These are phyloP conservation scores for Elmis aenea DNA, from an alignment of 2,888 invertebrate species.

Conservation along the genomic window DNA sequence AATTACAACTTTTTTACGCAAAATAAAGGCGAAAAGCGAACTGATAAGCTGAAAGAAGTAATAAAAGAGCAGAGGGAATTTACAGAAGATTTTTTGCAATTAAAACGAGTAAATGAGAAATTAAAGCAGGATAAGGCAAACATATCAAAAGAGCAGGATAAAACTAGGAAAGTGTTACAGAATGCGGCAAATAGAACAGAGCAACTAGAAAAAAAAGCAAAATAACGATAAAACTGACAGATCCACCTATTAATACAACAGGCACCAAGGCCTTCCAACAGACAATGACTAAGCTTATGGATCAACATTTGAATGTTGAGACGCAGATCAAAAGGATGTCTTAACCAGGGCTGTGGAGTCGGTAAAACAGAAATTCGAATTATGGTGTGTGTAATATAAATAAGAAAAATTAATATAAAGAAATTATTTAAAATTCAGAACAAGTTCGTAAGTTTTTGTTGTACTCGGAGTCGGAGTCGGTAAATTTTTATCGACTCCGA, in stretches of 20 bases:
- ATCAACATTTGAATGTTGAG: too few species aligned
- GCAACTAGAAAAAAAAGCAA: too few species aligned
- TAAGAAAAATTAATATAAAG: too few species aligned
- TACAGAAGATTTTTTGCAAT: slow-evolving; percentile 2
- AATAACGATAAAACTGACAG: slow-evolving; percentile 1
- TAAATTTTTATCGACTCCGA: too few species aligned
- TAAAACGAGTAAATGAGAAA: slow-evolving; percentile 5
- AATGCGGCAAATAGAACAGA: slow-evolving; percentile 1
- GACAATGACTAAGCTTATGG: slow-evolving; percentile 3
- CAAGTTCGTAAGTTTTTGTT: too few species aligned
- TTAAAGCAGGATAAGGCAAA: slow-evolving; percentile 3
- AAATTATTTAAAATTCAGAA: too few species aligned
- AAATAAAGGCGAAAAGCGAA: slow-evolving; percentile 1
- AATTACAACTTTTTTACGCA: slow-evolving; percentile 2
- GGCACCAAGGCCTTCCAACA: not conserved
- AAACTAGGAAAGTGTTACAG: slow-evolving; percentile 1
- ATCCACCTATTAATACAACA: slow-evolving; percentile 1
- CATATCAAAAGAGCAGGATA: too few species aligned
- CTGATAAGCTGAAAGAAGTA: slow-evolving; percentile 1
- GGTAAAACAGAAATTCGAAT: too few species aligned
- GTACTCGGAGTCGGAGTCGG: too few species aligned
- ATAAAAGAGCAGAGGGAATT: slow-evolving; percentile 4
- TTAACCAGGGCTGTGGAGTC: too few species aligned
- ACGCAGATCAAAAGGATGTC: too few species aligned
- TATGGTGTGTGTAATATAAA: too few species aligned